Evolutionary conservation across 2,888 invertebrate genomes (phyloP).

Genomic region (Octodonta nipae): DNA sequence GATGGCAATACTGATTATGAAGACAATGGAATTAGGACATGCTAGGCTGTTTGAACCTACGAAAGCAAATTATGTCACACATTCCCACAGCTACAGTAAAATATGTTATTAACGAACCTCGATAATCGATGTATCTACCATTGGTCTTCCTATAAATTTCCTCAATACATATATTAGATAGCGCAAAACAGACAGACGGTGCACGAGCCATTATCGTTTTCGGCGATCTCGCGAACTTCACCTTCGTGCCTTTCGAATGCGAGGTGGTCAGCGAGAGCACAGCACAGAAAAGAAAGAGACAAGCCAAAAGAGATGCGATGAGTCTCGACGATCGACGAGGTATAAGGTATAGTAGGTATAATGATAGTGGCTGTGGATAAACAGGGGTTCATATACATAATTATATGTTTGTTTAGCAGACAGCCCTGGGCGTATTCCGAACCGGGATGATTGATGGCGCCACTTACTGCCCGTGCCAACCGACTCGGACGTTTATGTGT

Average conservation of each 20-base stretch:
- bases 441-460: slow-evolving; percentile 36
- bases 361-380: slow-evolving; percentile 34
- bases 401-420: slow-evolving; percentile 40
- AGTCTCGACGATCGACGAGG: slow-evolving; percentile 18
- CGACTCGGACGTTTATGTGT: too few species aligned
- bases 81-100: too few species aligned
- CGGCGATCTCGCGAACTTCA: too few species aligned
- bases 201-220: slow-evolving; percentile 15
- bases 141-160: too few species aligned
- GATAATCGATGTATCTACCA: too few species aligned
- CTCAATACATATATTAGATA: too few species aligned
- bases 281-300: slow-evolving; percentile 9
- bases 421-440: slow-evolving; percentile 36
- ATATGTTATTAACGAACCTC: too few species aligned
- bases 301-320: slow-evolving; percentile 4
- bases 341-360: slow-evolving; percentile 25
- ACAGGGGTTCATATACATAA: slow-evolving; percentile 39
- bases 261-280: slow-evolving; percentile 3
- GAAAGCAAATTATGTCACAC: too few species aligned
- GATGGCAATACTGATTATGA: too few species aligned
- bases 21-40: too few species aligned
- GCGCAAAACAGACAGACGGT: too few species aligned
- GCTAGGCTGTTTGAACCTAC: too few species aligned
- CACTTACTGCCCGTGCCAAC: slow-evolving; percentile 27
- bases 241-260: slow-evolving; percentile 7